A percentile compares a stretch with the other conserved stretches of the same genome.
phyloP scores from a whole-genome alignment of 2,888 invertebrate species.

The Netelia melanura region DNA sequence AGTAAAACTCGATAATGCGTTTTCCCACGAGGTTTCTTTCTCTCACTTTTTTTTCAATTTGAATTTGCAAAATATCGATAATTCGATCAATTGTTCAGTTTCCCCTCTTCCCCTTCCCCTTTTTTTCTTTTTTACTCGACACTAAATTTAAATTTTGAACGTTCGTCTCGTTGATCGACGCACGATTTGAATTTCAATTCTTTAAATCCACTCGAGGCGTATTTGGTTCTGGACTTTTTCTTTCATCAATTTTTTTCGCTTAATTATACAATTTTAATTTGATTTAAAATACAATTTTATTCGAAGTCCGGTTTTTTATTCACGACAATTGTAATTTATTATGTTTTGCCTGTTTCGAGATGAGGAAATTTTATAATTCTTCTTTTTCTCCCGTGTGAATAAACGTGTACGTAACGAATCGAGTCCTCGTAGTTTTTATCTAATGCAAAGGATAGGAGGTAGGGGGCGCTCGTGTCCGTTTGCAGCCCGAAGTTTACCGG shows the following conservation, averaged over 20 bases:
- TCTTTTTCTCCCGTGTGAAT: too few relatives aligned
- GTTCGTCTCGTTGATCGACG: not conserved
- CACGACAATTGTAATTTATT: too few relatives aligned
- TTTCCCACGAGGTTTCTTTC: conserved; percentile 5
- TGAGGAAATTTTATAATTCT: too few relatives aligned
- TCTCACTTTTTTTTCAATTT: not conserved
- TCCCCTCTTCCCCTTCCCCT: not conserved
- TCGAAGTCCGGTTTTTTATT: too few relatives aligned
- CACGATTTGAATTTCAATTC: not conserved
- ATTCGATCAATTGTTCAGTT: not conserved
- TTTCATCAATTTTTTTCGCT: not conserved
- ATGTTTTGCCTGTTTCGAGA: too few relatives aligned
- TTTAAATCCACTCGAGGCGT: not conserved
- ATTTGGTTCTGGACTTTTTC: not conserved
- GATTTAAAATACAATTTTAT: too few relatives aligned
- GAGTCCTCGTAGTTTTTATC: not conserved
- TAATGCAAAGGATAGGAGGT: too few relatives aligned
- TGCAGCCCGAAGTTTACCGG: conserved; percentile 30
- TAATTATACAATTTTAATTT: not conserved
- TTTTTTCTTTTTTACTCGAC: conserved; percentile 19
- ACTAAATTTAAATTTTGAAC: conserved; percentile 43
- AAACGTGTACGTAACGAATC: not conserved
- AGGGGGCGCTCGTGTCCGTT: not conserved
- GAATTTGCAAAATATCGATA: conserved; percentile 14
- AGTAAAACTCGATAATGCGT: conserved; percentile 29